Percentiles rank a stretch among this genome's conserved stretches.
Evolutionary conservation across 2,797 vertebrate species (phyloP).

Genomic region (Selene dorsalis): DNA sequence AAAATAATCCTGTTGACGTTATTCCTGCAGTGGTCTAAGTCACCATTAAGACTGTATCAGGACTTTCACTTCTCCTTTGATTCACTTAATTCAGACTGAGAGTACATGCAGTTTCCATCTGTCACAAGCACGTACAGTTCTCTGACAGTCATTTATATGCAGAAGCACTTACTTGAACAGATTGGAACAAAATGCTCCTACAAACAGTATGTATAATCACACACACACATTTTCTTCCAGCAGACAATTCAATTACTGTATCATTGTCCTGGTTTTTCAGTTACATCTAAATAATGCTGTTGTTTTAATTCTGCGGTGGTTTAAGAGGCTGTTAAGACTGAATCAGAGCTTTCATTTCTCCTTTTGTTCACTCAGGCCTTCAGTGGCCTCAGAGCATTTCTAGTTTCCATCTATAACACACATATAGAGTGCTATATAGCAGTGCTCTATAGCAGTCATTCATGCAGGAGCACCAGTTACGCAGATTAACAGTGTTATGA

Average conservation of each 20-base stretch:
- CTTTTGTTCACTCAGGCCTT: background rate
- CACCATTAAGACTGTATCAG: conserved; percentile 4
- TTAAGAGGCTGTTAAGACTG: background rate
- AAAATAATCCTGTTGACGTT: conserved; percentile 6
- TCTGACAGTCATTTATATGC: background rate
- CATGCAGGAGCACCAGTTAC: background rate
- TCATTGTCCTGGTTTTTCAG: no score
- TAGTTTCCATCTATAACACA: background rate
- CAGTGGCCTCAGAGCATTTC: background rate
- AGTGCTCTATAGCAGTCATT: background rate
- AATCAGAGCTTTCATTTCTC: conserved; percentile 48
- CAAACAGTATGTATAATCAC: no score
- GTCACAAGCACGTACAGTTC: background rate
- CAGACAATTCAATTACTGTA: no score
- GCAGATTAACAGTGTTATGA: background rate
- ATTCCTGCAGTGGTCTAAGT: background rate
- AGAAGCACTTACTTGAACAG: background rate
- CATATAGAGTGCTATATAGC: background rate
- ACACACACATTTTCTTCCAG: no score
- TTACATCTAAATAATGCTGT: background rate
- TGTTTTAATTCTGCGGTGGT: background rate
- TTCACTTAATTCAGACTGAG: background rate
- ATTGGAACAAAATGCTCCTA: no score
- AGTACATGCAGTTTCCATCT: background rate
- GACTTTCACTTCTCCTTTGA: conserved; percentile 50